phyloP scores from a whole-genome alignment of 1,140 invertebrate genomes.

The Drosophila elegans region DNA sequence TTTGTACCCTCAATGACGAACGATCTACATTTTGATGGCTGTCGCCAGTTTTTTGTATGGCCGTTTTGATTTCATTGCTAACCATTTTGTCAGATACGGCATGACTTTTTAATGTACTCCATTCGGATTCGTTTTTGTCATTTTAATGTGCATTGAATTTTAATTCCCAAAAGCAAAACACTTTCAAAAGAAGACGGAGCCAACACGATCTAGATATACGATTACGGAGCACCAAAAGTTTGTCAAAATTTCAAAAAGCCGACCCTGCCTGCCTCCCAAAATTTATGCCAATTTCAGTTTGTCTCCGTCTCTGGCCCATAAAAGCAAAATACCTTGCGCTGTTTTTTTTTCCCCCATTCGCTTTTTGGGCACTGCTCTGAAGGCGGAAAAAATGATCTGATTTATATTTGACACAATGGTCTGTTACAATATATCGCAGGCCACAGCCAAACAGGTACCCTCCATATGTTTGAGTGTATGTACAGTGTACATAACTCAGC shows the following conservation, averaged over 20 bases:
- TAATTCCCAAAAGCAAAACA: slow-evolving; percentile 73
- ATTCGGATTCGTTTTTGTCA: slow-evolving; percentile 59
- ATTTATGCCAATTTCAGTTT: slow-evolving; percentile 72
- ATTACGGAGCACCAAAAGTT: slow-evolving; percentile 61
- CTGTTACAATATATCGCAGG: slow-evolving; percentile 53
- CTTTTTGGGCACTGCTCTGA: slow-evolving; percentile 21
- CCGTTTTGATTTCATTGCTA: slow-evolving; percentile 36
- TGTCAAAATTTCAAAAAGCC: slow-evolving; percentile 74
- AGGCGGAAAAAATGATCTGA: slow-evolving; percentile 80
- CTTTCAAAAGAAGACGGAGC: slow-evolving; percentile 35
- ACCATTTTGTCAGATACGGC: slow-evolving; percentile 61
- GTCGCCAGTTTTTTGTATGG: slow-evolving; percentile 28
- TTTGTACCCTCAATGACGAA: slow-evolving; percentile 74
- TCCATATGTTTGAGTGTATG: slow-evolving; percentile 6
- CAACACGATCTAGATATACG: slow-evolving; percentile 55
- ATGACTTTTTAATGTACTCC: slow-evolving; percentile 77
- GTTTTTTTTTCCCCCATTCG: slow-evolving; percentile 6
- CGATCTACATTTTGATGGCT: slow-evolving; percentile 80
- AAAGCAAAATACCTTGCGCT: slow-evolving; percentile 44
- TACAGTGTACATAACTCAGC: slow-evolving; percentile 49
- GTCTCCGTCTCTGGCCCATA: slow-evolving; percentile 37
- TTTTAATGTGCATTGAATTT: slow-evolving; percentile 83
- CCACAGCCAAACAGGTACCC: slow-evolving; percentile 21
- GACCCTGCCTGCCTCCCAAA: slow-evolving; percentile 52
- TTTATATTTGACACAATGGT: slow-evolving; percentile 84